phyloP scores from a whole-genome alignment of 2,797 vertebrate genomes.

The Melopsittacus undulatus region DNA sequence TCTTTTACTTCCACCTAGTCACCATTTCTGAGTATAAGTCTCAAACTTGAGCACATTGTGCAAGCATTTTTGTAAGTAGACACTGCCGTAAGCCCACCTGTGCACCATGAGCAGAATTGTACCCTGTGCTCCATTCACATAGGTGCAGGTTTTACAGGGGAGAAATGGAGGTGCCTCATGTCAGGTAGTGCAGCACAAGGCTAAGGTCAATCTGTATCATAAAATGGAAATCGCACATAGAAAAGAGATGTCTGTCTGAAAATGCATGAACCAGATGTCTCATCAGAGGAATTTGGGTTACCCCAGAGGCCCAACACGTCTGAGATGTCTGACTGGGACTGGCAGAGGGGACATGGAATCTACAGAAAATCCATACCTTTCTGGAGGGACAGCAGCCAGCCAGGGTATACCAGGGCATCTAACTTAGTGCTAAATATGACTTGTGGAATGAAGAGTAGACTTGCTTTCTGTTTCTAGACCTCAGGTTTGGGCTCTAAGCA shows the following conservation, averaged over 20 bases:
- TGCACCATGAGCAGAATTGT: background rate
- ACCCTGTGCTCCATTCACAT: background rate
- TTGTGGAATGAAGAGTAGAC: background rate
- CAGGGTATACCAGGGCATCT: background rate
- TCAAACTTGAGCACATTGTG: background rate
- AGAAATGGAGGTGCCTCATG: background rate
- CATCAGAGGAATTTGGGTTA: background rate
- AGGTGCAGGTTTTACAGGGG: too few species aligned
- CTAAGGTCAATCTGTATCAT: background rate
- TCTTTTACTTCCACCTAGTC: background rate
- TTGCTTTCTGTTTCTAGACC: background rate
- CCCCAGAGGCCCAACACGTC: background rate
- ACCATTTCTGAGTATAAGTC: background rate
- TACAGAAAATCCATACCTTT: background rate
- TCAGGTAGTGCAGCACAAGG: background rate
- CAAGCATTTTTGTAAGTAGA: background rate
- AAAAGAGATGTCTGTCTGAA: background rate
- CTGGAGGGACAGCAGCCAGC: background rate
- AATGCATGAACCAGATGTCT: background rate
- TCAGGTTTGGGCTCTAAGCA: background rate
- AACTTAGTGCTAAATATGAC: background rate
- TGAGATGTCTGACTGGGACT: background rate
- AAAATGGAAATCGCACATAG: background rate
- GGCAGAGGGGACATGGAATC: accelerated
- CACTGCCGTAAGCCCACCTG: background rate